Evolutionary conservation across 2,113 vertebrate genomes (phyloP).

Genomic region (Gallinago jamesoni): DNA sequence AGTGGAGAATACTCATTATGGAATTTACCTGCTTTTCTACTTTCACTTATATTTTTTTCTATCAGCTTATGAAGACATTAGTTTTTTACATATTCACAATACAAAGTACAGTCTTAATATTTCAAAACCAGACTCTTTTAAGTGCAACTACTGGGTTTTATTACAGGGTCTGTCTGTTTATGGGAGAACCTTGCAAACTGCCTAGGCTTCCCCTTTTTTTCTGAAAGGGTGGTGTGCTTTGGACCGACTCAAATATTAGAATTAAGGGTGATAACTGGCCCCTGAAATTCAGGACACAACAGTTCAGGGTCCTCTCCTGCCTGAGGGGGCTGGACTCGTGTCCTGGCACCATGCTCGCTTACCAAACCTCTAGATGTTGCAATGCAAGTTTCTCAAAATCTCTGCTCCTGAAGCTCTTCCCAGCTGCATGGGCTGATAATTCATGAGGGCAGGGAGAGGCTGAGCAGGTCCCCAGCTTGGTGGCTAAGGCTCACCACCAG

Average conservation of each 20-base stretch:
- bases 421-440: background rate
- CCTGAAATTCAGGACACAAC: background rate
- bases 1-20: background rate
- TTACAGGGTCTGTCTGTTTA: background rate
- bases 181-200: background rate
- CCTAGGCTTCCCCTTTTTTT: background rate
- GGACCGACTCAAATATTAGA: background rate
- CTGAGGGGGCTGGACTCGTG: fast-evolving
- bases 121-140: background rate
- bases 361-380: background rate
- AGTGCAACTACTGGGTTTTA: background rate
- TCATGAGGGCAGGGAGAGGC: background rate
- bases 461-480: background rate
- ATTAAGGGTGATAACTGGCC: background rate
- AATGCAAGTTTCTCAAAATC: background rate
- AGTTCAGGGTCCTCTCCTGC: background rate
- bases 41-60: background rate
- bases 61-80: background rate
- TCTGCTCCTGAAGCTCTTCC: background rate
- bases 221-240: background rate
- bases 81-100: background rate
- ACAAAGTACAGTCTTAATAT: background rate
- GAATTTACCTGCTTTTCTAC: background rate
- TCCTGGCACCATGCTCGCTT: fast-evolving
- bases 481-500: background rate